phyloP scores from a whole-genome alignment of 2,888 invertebrate species.

The Rhaphigaster nebulosa region DNA sequence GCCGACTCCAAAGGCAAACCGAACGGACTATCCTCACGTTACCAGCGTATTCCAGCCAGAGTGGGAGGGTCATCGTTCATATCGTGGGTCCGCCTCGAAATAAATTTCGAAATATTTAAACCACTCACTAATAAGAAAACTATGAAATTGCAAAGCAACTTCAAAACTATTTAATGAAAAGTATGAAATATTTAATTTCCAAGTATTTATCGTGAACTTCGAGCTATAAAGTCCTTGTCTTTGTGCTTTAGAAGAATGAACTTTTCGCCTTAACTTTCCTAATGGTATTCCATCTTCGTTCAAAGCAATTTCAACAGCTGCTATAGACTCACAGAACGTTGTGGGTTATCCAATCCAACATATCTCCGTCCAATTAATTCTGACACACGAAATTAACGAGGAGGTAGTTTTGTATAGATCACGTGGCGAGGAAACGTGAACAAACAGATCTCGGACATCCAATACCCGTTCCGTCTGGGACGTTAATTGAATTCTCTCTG shows the following conservation, averaged over 20 bases:
- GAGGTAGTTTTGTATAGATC: not conserved
- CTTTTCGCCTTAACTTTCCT: not conserved
- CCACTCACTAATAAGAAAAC: too few relatives aligned
- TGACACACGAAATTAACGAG: not conserved
- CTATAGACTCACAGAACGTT: not conserved
- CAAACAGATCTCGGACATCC: not conserved
- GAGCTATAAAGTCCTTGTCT: not conserved
- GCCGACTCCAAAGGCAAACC: too few relatives aligned
- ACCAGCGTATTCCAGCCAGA: too few relatives aligned
- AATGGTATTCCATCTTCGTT: not conserved
- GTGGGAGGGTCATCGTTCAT: too few relatives aligned
- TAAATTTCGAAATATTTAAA: too few relatives aligned
- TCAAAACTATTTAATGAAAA: too few relatives aligned
- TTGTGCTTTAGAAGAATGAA: not conserved
- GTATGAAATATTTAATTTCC: not conserved
- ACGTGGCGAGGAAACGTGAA: not conserved
- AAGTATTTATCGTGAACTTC: not conserved
- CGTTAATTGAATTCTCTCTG: not conserved
- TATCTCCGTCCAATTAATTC: slow-evolving; percentile 2
- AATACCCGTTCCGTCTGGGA: not conserved
- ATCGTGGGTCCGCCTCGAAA: too few relatives aligned
- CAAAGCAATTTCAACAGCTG: not conserved
- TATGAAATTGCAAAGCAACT: too few relatives aligned
- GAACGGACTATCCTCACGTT: too few relatives aligned
- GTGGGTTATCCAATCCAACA: not conserved